phyloP scores from a whole-genome alignment of 2,113 vertebrate species.

The Junco hyemalis region DNA sequence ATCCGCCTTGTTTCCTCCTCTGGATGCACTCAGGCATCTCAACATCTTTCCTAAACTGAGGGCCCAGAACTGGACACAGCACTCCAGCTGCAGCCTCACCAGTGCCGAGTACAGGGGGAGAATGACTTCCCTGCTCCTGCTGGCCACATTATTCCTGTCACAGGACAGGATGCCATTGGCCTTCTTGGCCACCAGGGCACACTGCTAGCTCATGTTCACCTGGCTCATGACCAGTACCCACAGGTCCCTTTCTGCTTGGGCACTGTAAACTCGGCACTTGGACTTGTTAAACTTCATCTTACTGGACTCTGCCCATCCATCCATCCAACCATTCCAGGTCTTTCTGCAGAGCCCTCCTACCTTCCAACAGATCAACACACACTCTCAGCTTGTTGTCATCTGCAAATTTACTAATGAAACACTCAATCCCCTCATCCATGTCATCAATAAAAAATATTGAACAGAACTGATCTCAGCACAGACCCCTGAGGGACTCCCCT shows the following conservation, averaged over 20 bases:
- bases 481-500: not conserved
- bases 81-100: not conserved
- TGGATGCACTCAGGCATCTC: fast-evolving
- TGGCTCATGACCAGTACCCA: fast-evolving
- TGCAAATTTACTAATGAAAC: not conserved
- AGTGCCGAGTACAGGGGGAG: not conserved
- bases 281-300: not conserved
- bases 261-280: too few species aligned
- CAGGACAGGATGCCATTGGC: not conserved
- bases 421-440: not conserved
- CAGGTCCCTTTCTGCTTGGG: too few species aligned
- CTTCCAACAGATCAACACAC: too few species aligned
- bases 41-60: fast-evolving
- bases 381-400: not conserved
- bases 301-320: not conserved
- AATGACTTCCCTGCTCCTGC: not conserved
- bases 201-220: not conserved
- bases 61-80: not conserved
- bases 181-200: not conserved
- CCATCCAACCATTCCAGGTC: too few species aligned
- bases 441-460: not conserved
- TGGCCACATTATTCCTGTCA: not conserved
- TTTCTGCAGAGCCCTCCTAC: too few species aligned
- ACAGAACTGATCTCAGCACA: not conserved
- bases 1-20: not conserved